Base-by-base conservation (phyloP, 2,797 vertebrate genomes). In the Apodemus agrarius region DNA sequence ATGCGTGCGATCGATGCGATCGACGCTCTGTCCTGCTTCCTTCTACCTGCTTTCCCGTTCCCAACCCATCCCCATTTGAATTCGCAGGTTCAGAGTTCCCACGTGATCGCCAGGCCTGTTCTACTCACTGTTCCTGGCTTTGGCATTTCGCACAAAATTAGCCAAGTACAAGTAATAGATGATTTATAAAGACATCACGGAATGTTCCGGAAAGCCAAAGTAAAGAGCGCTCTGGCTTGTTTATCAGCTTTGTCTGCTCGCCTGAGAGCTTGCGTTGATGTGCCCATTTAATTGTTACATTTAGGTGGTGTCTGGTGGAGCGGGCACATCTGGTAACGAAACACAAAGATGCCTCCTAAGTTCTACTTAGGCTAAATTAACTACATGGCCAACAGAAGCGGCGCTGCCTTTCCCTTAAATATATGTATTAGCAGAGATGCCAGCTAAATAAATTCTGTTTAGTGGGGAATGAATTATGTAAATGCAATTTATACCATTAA, bases 401-500 rank as follows among this genome's bases (percentile, higher is more conserved):
- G 89, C 88, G 79, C 98, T 92, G 96, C 93, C 88, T 98, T 98
- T 57, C 37, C 95, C 97, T 97, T 98, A 97, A 97, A 93, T 91
- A 97, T 92, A 97, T 96, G 69, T 97, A 98, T 98, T 98, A 99
- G 98, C 97, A 97, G 82, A 72, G 94, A 96, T 26, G 40, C 85
- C 95, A 94, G 92, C 97, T 97, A 98, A 98, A 98, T 97, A 98
- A 98, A 98, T 95, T 96, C 90, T 59, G 63, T 54, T 98, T 98
- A 98, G 97, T 96, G 90, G 74, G 86, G 96, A 98, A 98, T 97
- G 94, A 98, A 98, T 98, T 98, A 98, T 98, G 98, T 97, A 98
- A 98, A 99, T 99, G 94, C 95, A 98, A 98, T 98, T 98, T 98
- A 97, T 98, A 98, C 88, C 96, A 96, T 98, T 98, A 98, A 98